A percentile compares a stretch with the other conserved stretches of the same genome.
phyloP scores from a whole-genome alignment of 1,140 invertebrate species.

The Zeugodacus cucurbitae region DNA sequence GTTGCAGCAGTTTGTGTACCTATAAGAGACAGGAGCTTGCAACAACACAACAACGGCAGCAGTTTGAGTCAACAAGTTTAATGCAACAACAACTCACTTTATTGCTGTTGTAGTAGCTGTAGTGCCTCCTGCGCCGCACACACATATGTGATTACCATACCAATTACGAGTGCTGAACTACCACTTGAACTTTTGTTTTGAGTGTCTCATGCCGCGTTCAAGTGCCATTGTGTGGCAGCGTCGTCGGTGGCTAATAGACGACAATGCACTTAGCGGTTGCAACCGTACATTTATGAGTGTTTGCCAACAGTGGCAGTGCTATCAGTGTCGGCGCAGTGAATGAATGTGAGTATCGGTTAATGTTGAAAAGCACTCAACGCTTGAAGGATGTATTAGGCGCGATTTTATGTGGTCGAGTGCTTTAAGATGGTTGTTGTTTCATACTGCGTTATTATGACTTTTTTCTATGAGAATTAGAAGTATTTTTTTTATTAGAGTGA shows the following conservation, averaged over 20 bases:
- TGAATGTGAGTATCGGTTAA: not conserved
- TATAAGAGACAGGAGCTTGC: not conserved
- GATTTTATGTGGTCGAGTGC: not conserved
- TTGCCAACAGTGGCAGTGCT: not conserved
- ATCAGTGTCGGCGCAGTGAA: not conserved
- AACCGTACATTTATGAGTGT: not conserved
- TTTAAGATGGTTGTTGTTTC: not conserved
- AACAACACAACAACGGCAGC: too few relatives aligned
- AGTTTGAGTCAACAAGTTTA: not conserved
- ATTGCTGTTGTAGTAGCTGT: not conserved
- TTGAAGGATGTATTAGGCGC: not conserved
- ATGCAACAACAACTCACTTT: not conserved
- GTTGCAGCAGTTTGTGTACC: not conserved
- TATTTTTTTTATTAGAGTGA: too few relatives aligned
- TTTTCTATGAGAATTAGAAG: too few relatives aligned
- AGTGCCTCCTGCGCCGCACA: not conserved
- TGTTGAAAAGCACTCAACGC: not conserved
- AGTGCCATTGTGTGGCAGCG: not conserved
- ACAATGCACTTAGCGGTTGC: not conserved
- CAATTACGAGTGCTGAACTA: not conserved
- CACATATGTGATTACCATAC: not conserved
- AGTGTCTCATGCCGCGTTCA: not conserved
- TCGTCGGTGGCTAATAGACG: not conserved
- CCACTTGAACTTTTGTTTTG: conserved; percentile 7
- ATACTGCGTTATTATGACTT: too few relatives aligned